A percentile compares a stretch with the other conserved stretches of the same genome.
Evolutionary conservation across 2,888 invertebrate species (phyloP).

Genomic region (Ethmia dodecea): DNA sequence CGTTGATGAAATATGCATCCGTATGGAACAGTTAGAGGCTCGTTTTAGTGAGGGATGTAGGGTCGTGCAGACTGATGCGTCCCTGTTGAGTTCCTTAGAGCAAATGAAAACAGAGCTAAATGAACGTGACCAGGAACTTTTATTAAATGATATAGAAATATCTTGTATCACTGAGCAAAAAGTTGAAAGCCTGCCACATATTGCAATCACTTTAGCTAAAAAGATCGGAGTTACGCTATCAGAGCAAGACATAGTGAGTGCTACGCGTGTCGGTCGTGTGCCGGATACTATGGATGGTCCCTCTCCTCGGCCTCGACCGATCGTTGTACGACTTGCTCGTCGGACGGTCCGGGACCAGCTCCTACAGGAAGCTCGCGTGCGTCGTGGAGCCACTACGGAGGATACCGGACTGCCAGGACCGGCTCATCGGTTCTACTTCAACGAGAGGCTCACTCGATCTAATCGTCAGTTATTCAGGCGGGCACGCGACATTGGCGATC

Average conservation of each 20-base stretch:
- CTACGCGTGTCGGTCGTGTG: neutral
- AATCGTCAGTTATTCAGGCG: slow-evolving; percentile 18
- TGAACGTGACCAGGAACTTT: too few relatives aligned
- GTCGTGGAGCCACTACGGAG: slow-evolving; percentile 6
- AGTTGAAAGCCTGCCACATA: neutral
- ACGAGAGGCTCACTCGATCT: slow-evolving; percentile 17
- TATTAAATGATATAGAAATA: slow-evolving; percentile 2
- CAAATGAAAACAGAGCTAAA: neutral
- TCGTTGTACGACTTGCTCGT: neutral
- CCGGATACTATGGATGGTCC: neutral
- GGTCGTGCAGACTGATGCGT: too few relatives aligned
- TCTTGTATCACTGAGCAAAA: slow-evolving; percentile 1
- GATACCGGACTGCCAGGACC: slow-evolving; percentile 10
- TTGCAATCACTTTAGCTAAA: neutral
- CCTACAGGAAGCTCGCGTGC: neutral
- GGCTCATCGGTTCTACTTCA: slow-evolving; percentile 14
- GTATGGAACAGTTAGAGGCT: too few relatives aligned
- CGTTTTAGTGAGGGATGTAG: neutral
- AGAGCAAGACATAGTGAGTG: slow-evolving; percentile 1
- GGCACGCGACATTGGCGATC: slow-evolving; percentile 6
- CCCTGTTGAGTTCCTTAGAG: neutral
- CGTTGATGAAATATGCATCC: too few relatives aligned
- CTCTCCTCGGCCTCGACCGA: neutral
- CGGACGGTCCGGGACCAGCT: neutral
- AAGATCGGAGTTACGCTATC: neutral